Percentiles rank a stretch among this genome's conserved stretches.
Evolutionary conservation across 2,113 vertebrate species (phyloP).

Genomic region (Oceanodroma tethys): DNA sequence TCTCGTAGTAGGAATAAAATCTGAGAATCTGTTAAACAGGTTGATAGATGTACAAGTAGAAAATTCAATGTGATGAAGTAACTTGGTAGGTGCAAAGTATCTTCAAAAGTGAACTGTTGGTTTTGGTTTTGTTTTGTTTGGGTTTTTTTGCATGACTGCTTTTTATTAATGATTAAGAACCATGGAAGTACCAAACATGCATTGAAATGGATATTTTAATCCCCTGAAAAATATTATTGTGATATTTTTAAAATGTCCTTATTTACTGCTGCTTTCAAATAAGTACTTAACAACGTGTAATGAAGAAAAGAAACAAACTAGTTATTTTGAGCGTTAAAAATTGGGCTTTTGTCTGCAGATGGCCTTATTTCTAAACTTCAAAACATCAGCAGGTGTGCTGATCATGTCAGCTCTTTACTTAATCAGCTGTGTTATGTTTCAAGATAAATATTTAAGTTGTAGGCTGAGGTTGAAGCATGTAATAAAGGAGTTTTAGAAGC

Average conservation of each 20-base stretch:
- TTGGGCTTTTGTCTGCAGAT: background rate
- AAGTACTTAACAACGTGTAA: background rate
- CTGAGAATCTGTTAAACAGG: background rate
- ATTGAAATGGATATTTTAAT: background rate
- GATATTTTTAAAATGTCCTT: background rate
- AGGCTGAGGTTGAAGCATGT: background rate
- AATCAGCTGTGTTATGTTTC: background rate
- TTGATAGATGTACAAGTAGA: background rate
- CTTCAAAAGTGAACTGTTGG: background rate
- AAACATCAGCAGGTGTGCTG: background rate
- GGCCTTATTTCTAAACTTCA: background rate
- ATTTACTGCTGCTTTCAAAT: background rate
- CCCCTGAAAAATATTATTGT: background rate
- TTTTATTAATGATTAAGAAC: background rate
- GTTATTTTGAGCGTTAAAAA: background rate
- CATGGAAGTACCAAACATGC: background rate
- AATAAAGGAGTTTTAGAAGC: background rate
- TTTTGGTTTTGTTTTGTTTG: background rate
- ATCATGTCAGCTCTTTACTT: background rate
- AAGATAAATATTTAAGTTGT: constrained; percentile 1
- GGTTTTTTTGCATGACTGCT: background rate
- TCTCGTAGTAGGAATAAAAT: background rate
- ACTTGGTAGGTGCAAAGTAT: background rate
- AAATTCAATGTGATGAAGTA: background rate
- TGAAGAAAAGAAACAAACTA: background rate